A percentile compares a stretch with the other conserved stretches of the same genome.
phyloP scores from a whole-genome alignment of 2,113 vertebrate species.

The Bufo gargarizans region DNA sequence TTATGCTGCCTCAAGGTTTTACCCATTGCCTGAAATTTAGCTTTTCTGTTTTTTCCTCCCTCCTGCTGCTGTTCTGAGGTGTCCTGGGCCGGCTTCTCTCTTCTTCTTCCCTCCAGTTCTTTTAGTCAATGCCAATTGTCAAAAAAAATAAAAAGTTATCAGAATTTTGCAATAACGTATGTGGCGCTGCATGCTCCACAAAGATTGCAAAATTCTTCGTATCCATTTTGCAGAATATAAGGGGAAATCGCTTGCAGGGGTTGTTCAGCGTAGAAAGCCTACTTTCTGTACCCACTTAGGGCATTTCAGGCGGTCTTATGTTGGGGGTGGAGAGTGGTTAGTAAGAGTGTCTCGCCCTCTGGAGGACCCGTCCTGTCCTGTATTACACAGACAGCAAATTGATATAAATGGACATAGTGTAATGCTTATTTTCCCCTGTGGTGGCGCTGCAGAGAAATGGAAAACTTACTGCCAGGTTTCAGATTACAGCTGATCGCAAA shows the following conservation, averaged over 20 bases:
- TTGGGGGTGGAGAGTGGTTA: no score
- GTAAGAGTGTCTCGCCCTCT: no score
- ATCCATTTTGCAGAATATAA: neutral
- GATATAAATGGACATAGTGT: no score
- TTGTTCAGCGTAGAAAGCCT: no score
- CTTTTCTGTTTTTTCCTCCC: neutral
- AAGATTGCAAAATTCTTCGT: neutral
- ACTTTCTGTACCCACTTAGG: no score
- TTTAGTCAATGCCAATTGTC: neutral
- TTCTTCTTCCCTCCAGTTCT: neutral
- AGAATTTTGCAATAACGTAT: neutral
- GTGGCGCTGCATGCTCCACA: neutral
- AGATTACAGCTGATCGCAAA: no score
- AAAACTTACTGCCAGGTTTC: no score
- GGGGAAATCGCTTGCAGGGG: neutral
- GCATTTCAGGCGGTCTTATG: no score
- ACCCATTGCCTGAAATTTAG: neutral
- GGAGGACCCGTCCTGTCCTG: no score
- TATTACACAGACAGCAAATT: no score
- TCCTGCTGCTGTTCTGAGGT: constrained; percentile 1
- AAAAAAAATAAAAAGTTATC: neutral
- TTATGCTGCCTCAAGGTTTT: constrained; percentile 7
- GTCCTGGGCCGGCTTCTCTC: neutral
- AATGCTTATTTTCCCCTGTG: no score
- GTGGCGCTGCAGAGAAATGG: no score